Evolutionary conservation across 2,797 vertebrate species (phyloP).

Genomic region (Galago senegalensis): DNA sequence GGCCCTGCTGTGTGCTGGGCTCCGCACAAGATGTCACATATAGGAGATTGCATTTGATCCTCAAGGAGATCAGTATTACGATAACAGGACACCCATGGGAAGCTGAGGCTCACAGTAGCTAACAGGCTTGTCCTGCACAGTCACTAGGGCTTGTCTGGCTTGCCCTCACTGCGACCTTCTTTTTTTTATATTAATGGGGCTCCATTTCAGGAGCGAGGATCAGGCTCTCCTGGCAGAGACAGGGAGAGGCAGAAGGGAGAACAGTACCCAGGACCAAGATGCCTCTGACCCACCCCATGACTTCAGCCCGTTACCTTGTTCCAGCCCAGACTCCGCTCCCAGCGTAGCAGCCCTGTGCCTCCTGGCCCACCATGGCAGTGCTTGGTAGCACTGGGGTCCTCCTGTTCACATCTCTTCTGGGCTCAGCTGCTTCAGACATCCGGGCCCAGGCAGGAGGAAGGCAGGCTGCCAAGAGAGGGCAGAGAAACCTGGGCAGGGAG

Average conservation of each 20-base stretch:
- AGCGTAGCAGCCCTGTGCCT: no score
- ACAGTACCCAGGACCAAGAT: background rate
- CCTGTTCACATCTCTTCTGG: no score
- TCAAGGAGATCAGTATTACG: background rate
- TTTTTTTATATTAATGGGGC: background rate
- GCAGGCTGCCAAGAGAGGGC: background rate
- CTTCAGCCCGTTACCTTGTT: no score
- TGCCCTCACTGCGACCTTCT: rapidly evolving
- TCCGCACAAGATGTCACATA: rapidly evolving
- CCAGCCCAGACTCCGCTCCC: background rate
- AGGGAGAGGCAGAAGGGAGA: background rate
- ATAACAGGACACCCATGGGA: rapidly evolving
- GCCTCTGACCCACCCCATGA: background rate
- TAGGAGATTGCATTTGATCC: no score
- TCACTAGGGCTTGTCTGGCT: background rate
- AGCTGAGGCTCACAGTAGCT: background rate
- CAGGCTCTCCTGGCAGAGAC: background rate
- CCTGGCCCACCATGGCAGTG: no score
- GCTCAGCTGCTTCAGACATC: background rate
- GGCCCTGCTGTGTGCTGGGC: background rate
- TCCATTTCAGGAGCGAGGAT: background rate
- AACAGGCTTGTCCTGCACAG: background rate
- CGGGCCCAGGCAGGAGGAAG: background rate
- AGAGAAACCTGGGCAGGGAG: background rate
- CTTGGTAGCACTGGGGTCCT: no score